phyloP scores from a whole-genome alignment of 92 coral and sea anemone species.

The Pocillopora grandis region DNA sequence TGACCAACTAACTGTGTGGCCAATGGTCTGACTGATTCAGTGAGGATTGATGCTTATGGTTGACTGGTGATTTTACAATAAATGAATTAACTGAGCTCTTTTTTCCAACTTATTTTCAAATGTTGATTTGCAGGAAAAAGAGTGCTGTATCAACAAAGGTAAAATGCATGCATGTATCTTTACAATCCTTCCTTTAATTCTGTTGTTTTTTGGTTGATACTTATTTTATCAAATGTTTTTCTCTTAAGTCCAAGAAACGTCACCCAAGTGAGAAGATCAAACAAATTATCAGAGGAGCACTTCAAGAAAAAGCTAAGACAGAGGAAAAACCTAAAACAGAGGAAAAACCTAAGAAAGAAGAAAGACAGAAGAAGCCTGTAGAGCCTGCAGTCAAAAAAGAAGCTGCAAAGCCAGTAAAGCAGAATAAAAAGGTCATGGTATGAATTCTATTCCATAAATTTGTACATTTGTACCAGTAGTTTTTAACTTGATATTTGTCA shows the following conservation, averaged over 20 bases:
- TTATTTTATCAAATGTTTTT: background rate
- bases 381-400: slow-evolving; percentile 23
- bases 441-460: background rate
- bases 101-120: background rate
- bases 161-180: background rate
- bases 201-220: no score
- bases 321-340: slow-evolving; percentile 28
- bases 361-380: slow-evolving; percentile 39
- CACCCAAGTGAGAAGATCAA: background rate
- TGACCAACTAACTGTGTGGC: no score
- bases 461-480: background rate
- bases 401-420: slow-evolving; percentile 43
- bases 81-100: background rate
- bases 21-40: no score
- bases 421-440: slow-evolving; percentile 41
- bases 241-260: slow-evolving; percentile 10
- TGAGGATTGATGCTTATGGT: no score
- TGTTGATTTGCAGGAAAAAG: slow-evolving; percentile 11
- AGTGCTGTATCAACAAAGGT: background rate
- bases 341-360: slow-evolving; percentile 22
- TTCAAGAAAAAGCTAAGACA: slow-evolving; percentile 12
- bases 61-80: no score
- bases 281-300: slow-evolving; percentile 9
- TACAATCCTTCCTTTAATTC: background rate
- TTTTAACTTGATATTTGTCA: no score